A percentile compares a stretch with the other conserved stretches of the same genome.
Evolutionary conservation across 2,797 vertebrate genomes (phyloP).

Genomic region (Mormyrops attenuatus): DNA sequence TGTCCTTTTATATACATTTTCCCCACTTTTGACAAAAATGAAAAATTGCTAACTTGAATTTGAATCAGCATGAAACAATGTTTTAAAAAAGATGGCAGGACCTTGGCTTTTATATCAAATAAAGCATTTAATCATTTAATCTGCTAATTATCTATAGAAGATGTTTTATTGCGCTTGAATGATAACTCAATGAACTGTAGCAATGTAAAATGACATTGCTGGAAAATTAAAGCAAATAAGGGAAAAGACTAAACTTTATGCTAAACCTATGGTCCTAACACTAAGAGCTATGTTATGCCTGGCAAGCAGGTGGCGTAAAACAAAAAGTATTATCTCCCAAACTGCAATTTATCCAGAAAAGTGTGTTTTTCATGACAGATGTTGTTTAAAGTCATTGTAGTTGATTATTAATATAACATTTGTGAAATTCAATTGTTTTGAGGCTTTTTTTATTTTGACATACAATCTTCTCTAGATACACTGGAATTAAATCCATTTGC

Average conservation of each 20-base stretch:
- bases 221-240: background rate
- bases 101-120: conserved; percentile 68
- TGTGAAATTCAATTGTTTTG: background rate
- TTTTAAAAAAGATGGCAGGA: conserved; percentile 24
- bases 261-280: background rate
- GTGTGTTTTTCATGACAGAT: background rate
- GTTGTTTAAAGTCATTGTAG: background rate
- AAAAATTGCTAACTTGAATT: background rate
- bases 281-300: background rate
- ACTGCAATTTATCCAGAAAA: background rate
- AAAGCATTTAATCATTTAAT: conserved; percentile 48
- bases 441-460: background rate
- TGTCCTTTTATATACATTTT: conserved; percentile 33
- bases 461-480: conserved; percentile 65
- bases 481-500: conserved; percentile 51
- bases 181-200: background rate
- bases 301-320: background rate
- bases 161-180: conserved; percentile 36
- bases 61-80: background rate
- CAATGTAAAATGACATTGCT: background rate
- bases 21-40: background rate
- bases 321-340: background rate
- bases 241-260: background rate
- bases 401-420: conserved; percentile 19
- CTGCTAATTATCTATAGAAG: conserved; percentile 63